Conservation (phyloP, 1,140 invertebrate species). For the Drosophila micromelanica region DNA sequence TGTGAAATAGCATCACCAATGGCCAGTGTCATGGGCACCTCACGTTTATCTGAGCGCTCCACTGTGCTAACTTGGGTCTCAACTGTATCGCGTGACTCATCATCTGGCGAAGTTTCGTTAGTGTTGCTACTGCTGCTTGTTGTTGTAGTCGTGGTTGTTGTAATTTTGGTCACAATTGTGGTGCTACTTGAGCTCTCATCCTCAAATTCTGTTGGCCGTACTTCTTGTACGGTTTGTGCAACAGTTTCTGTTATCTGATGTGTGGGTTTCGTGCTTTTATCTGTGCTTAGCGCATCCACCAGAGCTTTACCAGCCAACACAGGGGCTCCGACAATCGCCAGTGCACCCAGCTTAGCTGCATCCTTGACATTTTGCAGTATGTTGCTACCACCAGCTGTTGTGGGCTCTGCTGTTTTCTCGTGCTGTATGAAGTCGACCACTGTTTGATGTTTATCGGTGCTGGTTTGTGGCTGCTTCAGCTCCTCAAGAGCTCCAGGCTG, state of each 20-base stretch:
- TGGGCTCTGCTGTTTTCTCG: constrained; percentile 42
- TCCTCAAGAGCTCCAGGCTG: constrained; percentile 47
- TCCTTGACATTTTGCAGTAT: constrained; percentile 87
- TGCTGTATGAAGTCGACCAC: constrained; percentile 65
- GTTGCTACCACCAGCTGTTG: constrained; percentile 34
- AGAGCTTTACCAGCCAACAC: constrained; percentile 93
- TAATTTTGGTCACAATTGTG: constrained; percentile 58
- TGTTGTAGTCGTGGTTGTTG: constrained; percentile 62
- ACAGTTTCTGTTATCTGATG: constrained; percentile 69
- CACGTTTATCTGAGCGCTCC: constrained; percentile 49
- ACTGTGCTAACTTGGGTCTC: constrained; percentile 23
- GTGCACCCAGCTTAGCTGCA: constrained; percentile 93
- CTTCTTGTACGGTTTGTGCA: constrained; percentile 30
- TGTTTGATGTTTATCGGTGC: constrained; percentile 49
- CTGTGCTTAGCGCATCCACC: constrained; percentile 90
- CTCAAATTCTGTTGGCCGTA: constrained; percentile 10
- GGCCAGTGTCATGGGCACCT: constrained; percentile 80
- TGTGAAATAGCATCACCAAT: constrained; percentile 90
- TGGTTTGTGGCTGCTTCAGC: not conserved
- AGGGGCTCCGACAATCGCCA: constrained; percentile 91
- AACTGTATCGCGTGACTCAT: constrained; percentile 56
- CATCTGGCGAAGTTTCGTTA: constrained; percentile 40
- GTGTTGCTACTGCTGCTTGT: constrained; percentile 28
- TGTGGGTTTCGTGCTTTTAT: constrained; percentile 72
- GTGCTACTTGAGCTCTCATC: constrained; percentile 37